These are phyloP conservation scores for Mormyrus hasselquistii DNA, from an alignment of 2,797 vertebrate genomes.

Conservation along the genomic window DNA sequence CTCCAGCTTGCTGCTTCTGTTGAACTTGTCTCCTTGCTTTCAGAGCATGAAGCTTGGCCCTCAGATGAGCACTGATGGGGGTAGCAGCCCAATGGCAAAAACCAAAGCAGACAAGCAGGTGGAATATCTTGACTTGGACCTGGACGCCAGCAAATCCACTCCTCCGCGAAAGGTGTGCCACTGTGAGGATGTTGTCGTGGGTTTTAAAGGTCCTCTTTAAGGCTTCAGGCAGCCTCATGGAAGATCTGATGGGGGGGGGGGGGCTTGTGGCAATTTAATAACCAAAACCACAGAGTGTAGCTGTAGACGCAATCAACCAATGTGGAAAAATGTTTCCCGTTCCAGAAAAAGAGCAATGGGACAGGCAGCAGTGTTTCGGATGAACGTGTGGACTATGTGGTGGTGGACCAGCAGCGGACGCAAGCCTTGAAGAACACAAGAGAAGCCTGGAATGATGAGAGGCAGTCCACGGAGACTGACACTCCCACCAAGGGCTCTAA, in stretches of 20 bases:
- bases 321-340: background rate
- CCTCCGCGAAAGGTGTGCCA: constrained; percentile 83
- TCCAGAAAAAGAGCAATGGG: constrained; percentile 86
- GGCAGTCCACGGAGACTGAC: constrained; percentile 91
- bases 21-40: constrained; percentile 13
- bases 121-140: constrained; percentile 93
- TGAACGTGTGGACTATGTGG: constrained; percentile 94
- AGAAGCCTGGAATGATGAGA: constrained; percentile 92
- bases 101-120: constrained; percentile 96
- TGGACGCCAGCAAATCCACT: constrained; percentile 91
- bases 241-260: background rate
- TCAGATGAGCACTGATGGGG: constrained; percentile 74
- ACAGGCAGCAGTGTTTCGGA: constrained; percentile 80
- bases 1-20: constrained; percentile 15
- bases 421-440: constrained; percentile 91
- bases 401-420: constrained; percentile 94
- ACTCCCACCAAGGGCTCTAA: constrained; percentile 80
- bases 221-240: background rate
- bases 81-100: constrained; percentile 87
- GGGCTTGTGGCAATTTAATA: background rate
- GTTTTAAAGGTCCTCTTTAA: background rate
- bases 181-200: background rate
- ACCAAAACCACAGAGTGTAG: background rate
- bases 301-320: background rate
- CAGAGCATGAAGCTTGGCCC: constrained; percentile 62